Conservation (phyloP, 1,140 invertebrate genomes). For the Zophobas morio region DNA sequence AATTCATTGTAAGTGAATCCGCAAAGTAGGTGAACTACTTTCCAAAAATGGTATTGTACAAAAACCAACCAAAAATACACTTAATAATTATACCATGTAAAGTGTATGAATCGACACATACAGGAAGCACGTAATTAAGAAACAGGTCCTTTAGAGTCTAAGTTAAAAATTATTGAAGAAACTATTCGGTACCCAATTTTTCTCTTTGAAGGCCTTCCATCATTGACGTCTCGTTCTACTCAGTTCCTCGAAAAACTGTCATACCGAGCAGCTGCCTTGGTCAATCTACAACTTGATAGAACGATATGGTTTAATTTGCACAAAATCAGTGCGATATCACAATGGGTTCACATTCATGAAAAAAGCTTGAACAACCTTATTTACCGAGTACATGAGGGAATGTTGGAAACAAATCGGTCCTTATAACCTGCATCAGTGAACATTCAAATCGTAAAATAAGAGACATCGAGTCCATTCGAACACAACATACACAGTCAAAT, state of each 20-base stretch:
- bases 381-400: slow-evolving; percentile 41
- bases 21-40: slow-evolving; percentile 48
- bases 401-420: slow-evolving; percentile 34
- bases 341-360: slow-evolving; percentile 54
- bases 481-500: slow-evolving; percentile 34
- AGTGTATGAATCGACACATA: slow-evolving; percentile 53
- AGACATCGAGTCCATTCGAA: slow-evolving; percentile 48
- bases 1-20: slow-evolving; percentile 56
- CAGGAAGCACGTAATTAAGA: slow-evolving; percentile 59
- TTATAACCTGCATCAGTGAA: slow-evolving; percentile 47
- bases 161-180: slow-evolving; percentile 37
- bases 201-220: slow-evolving; percentile 22
- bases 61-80: slow-evolving; percentile 50
- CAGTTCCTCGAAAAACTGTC: slow-evolving; percentile 15
- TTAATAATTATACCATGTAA: slow-evolving; percentile 45
- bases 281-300: slow-evolving; percentile 48
- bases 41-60: slow-evolving; percentile 55
- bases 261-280: slow-evolving; percentile 37
- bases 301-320: slow-evolving; percentile 58
- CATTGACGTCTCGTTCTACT: slow-evolving; percentile 32
- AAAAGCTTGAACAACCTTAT: slow-evolving; percentile 46
- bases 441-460: slow-evolving; percentile 48
- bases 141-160: slow-evolving; percentile 50
- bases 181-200: slow-evolving; percentile 25
- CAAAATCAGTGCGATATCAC: slow-evolving; percentile 58